Conservation (phyloP, 2,113 vertebrate species). For the Anarhynchus alexandrinus region DNA sequence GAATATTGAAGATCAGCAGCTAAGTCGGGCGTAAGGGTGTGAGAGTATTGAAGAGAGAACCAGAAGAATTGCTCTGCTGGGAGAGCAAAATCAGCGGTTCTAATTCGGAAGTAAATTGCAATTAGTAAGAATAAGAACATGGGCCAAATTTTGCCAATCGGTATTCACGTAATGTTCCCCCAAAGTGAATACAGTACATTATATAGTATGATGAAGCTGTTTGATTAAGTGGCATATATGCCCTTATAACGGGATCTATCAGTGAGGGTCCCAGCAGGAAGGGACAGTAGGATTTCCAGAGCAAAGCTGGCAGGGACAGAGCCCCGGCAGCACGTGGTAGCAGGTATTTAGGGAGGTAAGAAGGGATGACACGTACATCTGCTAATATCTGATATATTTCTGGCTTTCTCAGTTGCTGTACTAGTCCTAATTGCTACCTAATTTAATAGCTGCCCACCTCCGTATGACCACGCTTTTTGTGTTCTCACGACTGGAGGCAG, state of each 20-base stretch:
- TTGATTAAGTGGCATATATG: neutral
- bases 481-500: neutral
- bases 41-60: neutral
- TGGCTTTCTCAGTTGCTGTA: neutral
- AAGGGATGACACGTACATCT: neutral
- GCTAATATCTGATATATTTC: neutral
- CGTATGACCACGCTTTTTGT: neutral
- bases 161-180: neutral
- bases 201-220: neutral
- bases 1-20: neutral
- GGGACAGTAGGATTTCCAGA: neutral
- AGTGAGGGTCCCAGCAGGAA: neutral
- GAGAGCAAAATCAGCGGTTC: slow-evolving; percentile 15
- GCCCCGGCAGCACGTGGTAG: neutral
- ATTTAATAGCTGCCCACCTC: slow-evolving; percentile 1
- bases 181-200: neutral
- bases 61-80: slow-evolving; percentile 8
- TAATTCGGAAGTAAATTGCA: slow-evolving; percentile 34
- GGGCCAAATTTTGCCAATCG: neutral
- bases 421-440: neutral
- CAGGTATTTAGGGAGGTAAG: neutral
- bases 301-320: neutral
- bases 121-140: neutral
- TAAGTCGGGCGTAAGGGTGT: neutral
- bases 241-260: neutral